Evolutionary conservation across 2,113 vertebrate genomes (phyloP).

Genomic region (Dipodomys merriami): DNA sequence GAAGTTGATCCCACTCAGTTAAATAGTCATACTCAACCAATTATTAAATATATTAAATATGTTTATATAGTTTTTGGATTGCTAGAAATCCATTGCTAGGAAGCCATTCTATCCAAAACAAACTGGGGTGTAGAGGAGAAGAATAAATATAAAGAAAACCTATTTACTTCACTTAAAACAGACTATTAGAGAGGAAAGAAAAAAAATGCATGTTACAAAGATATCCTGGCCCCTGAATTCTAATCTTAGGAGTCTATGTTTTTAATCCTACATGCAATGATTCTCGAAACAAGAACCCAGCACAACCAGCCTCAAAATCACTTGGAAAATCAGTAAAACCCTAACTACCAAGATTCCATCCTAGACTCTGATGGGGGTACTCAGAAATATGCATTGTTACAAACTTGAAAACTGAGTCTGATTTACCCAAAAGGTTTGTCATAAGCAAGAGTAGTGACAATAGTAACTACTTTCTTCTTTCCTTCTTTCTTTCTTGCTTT

Average conservation of each 20-base stretch:
- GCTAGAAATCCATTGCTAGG: not conserved
- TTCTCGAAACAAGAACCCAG: not conserved
- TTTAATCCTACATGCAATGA: not conserved
- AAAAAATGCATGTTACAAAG: not conserved
- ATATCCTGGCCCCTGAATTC: not conserved
- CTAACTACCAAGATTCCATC: not conserved
- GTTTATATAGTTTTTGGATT: not conserved
- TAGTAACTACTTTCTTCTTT: not conserved
- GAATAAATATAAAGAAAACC: not conserved
- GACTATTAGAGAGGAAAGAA: not conserved
- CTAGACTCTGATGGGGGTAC: not conserved
- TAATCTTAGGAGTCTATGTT: not conserved
- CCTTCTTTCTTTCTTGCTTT: not conserved
- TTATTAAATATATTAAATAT: constrained; percentile 32
- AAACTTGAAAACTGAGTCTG: constrained; percentile 42
- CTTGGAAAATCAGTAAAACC: not conserved
- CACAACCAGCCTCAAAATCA: not conserved
- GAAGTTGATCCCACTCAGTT: not conserved
- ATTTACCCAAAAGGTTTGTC: constrained; percentile 8
- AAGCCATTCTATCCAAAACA: constrained; percentile 14
- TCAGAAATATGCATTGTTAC: not conserved
- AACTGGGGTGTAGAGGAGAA: not conserved
- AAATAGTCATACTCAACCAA: constrained; percentile 41
- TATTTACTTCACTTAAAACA: not conserved
- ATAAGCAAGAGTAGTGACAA: constrained; percentile 1